Base-by-base conservation (phyloP, 2,888 invertebrate genomes). In the Agriopis aurantiaria region DNA sequence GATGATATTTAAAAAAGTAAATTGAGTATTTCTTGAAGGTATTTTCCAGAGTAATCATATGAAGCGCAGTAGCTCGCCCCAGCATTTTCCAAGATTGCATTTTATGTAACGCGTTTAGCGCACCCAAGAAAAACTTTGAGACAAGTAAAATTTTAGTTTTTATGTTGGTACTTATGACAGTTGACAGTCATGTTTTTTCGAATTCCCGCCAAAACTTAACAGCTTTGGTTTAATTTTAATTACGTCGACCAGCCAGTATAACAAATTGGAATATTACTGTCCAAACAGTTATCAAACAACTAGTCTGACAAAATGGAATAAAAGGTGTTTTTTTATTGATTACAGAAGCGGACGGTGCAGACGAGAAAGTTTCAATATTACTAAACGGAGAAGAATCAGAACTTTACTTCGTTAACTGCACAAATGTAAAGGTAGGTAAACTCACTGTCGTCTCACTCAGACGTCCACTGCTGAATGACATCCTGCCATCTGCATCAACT, bases 301-400 rank as follows among this genome's bases (percentile, higher is more conserved):
- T n/a, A n/a, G n/a, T n/a, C n/a, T n/a, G n/a, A n/a, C n/a, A n/a
- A n/a, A n/a, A n/a, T n/a, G n/a, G n/a, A n/a, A n/a, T n/a, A n/a
- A n/a, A n/a, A n/a, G n/a, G n/a, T n/a, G n/a, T 11, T 23, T 53
- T 10, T 74, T 53, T 75, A 82, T 80, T 81, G 68, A 71, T 95
- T 95, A 8, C 95, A 97, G 97, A 97, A 89, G 94, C 95, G 46
- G 96, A 97, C 75, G 95, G 96, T 71, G 95, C 96, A 64, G 97
- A 98, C 82, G 97, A 98, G 90, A 97, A 98, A 69, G 98, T 99
- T 67, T 98, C 98, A 51, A 98, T 99, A 79, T 97, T 98, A 95
- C 95, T 99, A 84, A 98, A 99, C 83, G 98, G 98, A 4, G 97
- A 98, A 88, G 99, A 99, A 92, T 98, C 98, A 59, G 98, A 99